Base-by-base conservation (phyloP, 2,888 invertebrate genomes). In the Tortricodes alternella region DNA sequence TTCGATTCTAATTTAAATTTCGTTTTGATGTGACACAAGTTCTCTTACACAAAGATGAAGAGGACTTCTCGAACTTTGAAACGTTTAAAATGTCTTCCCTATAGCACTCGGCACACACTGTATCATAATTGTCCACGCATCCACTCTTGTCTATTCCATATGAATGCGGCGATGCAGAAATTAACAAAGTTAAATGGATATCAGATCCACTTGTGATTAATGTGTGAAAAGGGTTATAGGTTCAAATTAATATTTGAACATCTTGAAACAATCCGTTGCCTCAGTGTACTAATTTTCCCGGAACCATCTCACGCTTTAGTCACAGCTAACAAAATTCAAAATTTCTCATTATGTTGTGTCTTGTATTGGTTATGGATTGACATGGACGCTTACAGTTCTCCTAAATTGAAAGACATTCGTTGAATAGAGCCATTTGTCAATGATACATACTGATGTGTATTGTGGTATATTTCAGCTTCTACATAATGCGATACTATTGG, bases 291-390 rank as follows among this genome's bases (percentile, higher is more conserved):
- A 87, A 86, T 85, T 71, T 73, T 66, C 80, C 79, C 78, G 78
- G 76, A 80, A 80, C 80, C 88, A 88, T 85, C 69, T 86, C 89
- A 86, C 83, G 85, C 88, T 86, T 86, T 67, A 76, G 81, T 86
- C 88, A 89, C 85, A 82, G 83, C 88, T 89, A 89, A 89, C 89
- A 82, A 89, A 89, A 89, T 89, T 89, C 89, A 70, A 91, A 91
- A 89, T 89, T 86, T 74, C 71, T 68, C 73, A 78, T 73, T 67
- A 84, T 89, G 91, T 89, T 91, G 90, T 90, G 90, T 91, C 90
- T 91, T 91, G 91, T 90, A 90, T 91, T 89, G 91, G 91, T 90
- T 88, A 81, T 85, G 83, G 83, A 86, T 89, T 83, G 76, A 78
- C 66, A 74, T 18, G 16, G 65, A 51, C 58, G 62, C 60, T 62